Conservation (phyloP, 2,888 invertebrate species). For the Cactoblastis cactorum region DNA sequence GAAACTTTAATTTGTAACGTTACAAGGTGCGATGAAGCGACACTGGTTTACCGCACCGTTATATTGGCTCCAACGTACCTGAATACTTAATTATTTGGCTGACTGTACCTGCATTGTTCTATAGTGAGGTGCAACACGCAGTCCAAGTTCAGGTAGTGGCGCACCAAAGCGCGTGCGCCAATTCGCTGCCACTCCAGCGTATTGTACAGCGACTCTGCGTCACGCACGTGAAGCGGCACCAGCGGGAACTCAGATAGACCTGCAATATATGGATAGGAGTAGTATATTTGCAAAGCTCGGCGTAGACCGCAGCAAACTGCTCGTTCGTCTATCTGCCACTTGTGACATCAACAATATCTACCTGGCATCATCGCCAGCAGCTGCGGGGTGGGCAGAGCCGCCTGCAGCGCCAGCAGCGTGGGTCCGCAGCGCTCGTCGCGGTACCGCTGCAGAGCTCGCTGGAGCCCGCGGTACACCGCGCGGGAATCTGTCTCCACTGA, state of each 20-base stretch:
- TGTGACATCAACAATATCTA: constrained; percentile 24
- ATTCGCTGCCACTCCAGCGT: constrained; percentile 96
- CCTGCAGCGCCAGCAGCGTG: constrained; percentile 90
- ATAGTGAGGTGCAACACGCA: constrained; percentile 83
- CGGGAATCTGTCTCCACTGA: constrained; percentile 89
- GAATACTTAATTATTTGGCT: too few species aligned
- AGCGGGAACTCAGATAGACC: constrained; percentile 85
- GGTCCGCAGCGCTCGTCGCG: constrained; percentile 94
- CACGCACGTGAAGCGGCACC: constrained; percentile 86
- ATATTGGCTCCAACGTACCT: too few species aligned
- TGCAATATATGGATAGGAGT: too few species aligned
- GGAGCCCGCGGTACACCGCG: constrained; percentile 84
- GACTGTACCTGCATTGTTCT: constrained; percentile 82
- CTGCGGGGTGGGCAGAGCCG: constrained; percentile 80
- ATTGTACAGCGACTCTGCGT: constrained; percentile 88
- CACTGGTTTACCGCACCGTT: too few species aligned
- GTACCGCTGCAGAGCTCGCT: constrained; percentile 88
- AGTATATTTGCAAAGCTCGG: neutral
- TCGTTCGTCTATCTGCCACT: neutral
- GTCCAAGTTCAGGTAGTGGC: constrained; percentile 91
- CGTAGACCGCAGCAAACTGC: too few species aligned
- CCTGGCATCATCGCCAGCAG: constrained; percentile 84
- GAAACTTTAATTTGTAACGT: too few species aligned
- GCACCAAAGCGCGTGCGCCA: constrained; percentile 89
- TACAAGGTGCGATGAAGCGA: too few species aligned